Evolutionary conservation across 2,113 vertebrate species (phyloP).

Genomic region (Myodes glareolus): DNA sequence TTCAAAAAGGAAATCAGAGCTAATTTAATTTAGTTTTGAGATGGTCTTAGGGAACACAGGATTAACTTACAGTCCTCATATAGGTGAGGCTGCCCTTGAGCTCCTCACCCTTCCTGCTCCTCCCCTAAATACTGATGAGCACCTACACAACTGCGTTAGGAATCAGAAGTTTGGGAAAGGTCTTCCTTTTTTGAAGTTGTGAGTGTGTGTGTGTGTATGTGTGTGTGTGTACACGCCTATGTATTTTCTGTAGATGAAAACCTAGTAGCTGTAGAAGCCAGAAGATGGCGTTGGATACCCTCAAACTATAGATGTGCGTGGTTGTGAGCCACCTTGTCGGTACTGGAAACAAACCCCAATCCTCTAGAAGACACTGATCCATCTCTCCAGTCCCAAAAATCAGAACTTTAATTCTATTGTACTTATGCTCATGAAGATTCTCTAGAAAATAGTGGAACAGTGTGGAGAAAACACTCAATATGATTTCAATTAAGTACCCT

Average conservation of each 20-base stretch:
- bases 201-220: not conserved
- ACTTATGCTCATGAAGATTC: slow-evolving; percentile 15
- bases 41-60: not conserved
- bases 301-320: not conserved
- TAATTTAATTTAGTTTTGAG: not conserved
- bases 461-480: not conserved
- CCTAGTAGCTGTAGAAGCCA: not conserved
- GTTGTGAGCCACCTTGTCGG: not conserved
- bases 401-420: not conserved
- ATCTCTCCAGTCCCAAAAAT: not conserved
- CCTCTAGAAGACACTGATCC: not conserved
- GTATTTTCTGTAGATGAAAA: not conserved
- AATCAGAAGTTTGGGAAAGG: not conserved
- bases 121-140: not conserved
- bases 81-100: not conserved
- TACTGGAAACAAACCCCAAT: not conserved
- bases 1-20: not conserved
- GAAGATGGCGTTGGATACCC: not conserved
- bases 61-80: not conserved
- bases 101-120: no score
- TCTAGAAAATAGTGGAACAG: not conserved
- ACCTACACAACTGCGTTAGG: not conserved
- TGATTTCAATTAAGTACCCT: not conserved
- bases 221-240: not conserved
- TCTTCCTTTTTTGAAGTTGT: not conserved